Evolutionary conservation across 2,113 vertebrate genomes (phyloP).

Genomic region (Phalacrocorax brasilianus): DNA sequence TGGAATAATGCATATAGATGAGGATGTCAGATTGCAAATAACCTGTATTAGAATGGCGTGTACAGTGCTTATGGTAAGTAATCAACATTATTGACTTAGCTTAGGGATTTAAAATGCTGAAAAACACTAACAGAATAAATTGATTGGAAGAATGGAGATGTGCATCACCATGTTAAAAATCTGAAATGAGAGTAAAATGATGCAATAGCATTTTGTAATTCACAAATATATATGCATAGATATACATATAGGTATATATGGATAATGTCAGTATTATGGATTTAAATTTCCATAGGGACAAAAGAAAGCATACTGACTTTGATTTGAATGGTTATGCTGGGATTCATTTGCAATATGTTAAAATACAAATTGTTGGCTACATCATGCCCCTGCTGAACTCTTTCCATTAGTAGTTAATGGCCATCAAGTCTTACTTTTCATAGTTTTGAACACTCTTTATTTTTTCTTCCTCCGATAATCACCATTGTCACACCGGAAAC

Average conservation of each 20-base stretch:
- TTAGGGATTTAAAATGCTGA: constrained; percentile 69
- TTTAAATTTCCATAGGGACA: constrained; percentile 52
- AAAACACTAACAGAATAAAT: constrained; percentile 74
- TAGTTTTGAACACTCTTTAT: constrained; percentile 29
- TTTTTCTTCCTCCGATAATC: constrained; percentile 45
- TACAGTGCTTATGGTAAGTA: constrained; percentile 72
- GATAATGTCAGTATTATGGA: constrained; percentile 55
- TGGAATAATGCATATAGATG: constrained; percentile 76
- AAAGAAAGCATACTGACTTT: constrained; percentile 46
- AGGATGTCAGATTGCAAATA: constrained; percentile 77
- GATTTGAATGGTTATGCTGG: constrained; percentile 48
- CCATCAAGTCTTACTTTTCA: constrained; percentile 55
- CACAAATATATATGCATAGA: not conserved
- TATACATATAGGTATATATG: not conserved
- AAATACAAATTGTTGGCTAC: constrained; percentile 62
- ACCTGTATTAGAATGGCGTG: constrained; percentile 67
- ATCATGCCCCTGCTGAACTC: constrained; percentile 57
- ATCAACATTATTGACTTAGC: constrained; percentile 78
- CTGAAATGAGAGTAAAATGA: constrained; percentile 50
- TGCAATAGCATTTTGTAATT: constrained; percentile 27
- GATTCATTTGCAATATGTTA: constrained; percentile 70
- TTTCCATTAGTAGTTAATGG: constrained; percentile 66
- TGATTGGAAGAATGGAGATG: constrained; percentile 66
- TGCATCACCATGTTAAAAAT: constrained; percentile 55
- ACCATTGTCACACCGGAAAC: not conserved